Base-by-base conservation (phyloP, 2,797 vertebrate genomes). In the Loriculus beryllinus region DNA sequence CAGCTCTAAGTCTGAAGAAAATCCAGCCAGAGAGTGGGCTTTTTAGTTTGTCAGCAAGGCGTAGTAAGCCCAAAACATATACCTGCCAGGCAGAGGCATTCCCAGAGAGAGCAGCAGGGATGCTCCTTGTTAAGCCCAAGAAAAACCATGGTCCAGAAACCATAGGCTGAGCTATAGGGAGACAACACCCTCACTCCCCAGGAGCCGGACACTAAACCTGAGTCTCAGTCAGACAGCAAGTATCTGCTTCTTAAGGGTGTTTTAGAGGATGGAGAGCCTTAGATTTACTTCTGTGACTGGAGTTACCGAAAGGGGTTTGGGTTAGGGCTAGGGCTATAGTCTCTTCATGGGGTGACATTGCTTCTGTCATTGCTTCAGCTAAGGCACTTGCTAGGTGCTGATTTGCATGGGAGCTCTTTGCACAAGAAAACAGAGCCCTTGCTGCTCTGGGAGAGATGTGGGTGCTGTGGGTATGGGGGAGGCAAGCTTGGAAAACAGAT, bases 331-430 rank as follows among this genome's bases (percentile, higher is more conserved):
- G n/a, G n/a, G n/a, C n/a, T n/a, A n/a, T n/a, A n/a, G n/a, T n/a
- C n/a, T n/a, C n/a, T 16, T 23, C 26, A 3, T 2, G 1, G 14
- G 20, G 37, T 82, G 80, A 59, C 20, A 8, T 0, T 8, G 37
- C 28, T 23, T 12, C 4, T 62, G 76, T 42, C 71, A 3, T n/a
- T 5, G 8, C 56, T 33, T 26, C 71, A 47, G 65, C 57, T 35
- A 21, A 19, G 4, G 35, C 21, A 56, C 12, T 6, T 1, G 0
- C 37, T 22, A 47, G n/a, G 6, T 42, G 26, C 26, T 4, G 54
- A 49, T 39, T 59, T 6, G 1, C 37, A 6, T 0, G 5, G 60
- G 22, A 80, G 37, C 29, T 23, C 25, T 59, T 48, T 21, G 21
- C 43, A 40, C 0, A 0, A 78, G n/a, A 16, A 82, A 64, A 60